phyloP scores from a whole-genome alignment of 1,140 invertebrate species.

The Hylaeus anthracinus region DNA sequence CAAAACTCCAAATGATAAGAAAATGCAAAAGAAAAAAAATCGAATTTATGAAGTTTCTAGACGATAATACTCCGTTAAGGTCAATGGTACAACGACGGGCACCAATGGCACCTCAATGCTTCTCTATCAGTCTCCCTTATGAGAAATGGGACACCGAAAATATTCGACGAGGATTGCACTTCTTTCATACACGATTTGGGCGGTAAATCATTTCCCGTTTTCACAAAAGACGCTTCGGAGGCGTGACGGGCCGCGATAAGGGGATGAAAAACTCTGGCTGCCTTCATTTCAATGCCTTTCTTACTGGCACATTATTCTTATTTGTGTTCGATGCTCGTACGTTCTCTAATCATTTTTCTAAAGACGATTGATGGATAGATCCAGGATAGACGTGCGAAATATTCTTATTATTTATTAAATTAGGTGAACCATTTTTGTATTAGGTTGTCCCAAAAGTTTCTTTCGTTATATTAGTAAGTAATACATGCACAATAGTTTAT shows the following conservation, averaged over 20 bases:
- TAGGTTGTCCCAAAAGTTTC: too few relatives aligned
- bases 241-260: background rate
- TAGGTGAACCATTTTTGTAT: too few relatives aligned
- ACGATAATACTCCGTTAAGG: too few relatives aligned
- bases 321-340: background rate
- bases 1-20: too few relatives aligned
- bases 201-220: background rate
- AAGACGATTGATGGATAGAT: too few relatives aligned
- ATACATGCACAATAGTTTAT: too few relatives aligned
- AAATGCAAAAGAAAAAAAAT: too few relatives aligned
- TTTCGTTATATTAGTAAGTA: too few relatives aligned
- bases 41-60: too few relatives aligned
- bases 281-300: background rate
- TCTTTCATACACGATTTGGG: background rate
- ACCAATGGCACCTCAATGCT: background rate
- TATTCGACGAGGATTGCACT: background rate
- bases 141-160: background rate
- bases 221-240: background rate
- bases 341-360: background rate
- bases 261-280: background rate
- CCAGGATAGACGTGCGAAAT: too few relatives aligned
- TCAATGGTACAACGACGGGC: background rate
- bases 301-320: background rate
- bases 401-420: too few relatives aligned
- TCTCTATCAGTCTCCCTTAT: background rate